Percentiles rank a stretch among this genome's conserved stretches.
phyloP scores from a whole-genome alignment of 2,888 invertebrate genomes.

The Galeopsomyia nigrocyanea region DNA sequence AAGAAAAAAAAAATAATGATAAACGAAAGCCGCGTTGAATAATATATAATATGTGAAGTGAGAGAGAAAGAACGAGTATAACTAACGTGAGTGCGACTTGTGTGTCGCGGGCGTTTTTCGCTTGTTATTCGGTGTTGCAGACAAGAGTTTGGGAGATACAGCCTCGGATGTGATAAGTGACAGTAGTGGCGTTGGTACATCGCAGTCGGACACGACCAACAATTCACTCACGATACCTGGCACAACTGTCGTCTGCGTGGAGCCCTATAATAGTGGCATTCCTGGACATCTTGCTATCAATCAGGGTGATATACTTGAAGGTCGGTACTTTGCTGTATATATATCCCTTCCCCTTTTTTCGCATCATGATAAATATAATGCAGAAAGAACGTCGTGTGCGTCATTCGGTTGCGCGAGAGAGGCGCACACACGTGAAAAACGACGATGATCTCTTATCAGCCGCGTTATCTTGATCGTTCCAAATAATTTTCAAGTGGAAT shows the following conservation, averaged over 20 bases:
- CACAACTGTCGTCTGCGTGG: conserved; percentile 88
- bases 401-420: too few species aligned
- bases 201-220: conserved; percentile 86
- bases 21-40: not conserved
- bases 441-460: too few species aligned
- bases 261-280: conserved; percentile 81
- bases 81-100: not conserved
- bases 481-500: too few species aligned
- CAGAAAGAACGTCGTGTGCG: not conserved
- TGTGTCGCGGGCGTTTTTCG: too few species aligned
- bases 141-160: conserved; percentile 91
- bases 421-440: too few species aligned
- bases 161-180: conserved; percentile 91
- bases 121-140: conserved; percentile 71
- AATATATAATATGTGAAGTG: too few species aligned
- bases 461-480: too few species aligned
- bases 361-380: not conserved
- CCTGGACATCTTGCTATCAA: conserved; percentile 85
- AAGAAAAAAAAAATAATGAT: not conserved
- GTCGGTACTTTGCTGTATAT: conserved; percentile 66
- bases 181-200: conserved; percentile 92
- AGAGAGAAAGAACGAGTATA: too few species aligned
- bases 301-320: conserved; percentile 93
- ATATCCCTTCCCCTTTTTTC: not conserved
- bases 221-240: conserved; percentile 83